Conservation (phyloP, 2,113 vertebrate species). For the Pseudopipra pipra region DNA sequence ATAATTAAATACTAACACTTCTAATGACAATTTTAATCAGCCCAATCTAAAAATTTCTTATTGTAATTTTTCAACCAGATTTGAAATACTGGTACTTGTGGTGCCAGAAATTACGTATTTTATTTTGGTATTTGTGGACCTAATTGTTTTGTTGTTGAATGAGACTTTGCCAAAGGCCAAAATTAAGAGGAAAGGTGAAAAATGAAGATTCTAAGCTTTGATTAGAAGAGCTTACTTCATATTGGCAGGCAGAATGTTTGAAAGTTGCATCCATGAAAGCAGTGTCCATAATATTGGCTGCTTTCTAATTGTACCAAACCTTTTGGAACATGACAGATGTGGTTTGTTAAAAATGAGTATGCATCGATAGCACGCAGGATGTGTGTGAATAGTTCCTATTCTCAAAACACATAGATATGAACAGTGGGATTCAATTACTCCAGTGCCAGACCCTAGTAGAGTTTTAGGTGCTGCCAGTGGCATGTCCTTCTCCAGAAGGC, state of each 20-base stretch:
- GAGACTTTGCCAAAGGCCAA: not conserved
- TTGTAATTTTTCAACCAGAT: not conserved
- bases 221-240: not conserved
- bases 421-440: not conserved
- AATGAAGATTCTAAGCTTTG: not conserved
- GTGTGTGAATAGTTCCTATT: not conserved
- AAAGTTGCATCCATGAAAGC: not conserved
- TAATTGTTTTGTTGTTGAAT: not conserved
- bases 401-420: fast-evolving
- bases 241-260: not conserved
- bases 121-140: not conserved
- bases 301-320: not conserved
- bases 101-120: not conserved
- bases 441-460: fast-evolving
- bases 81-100: not conserved
- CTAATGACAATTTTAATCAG: conserved; percentile 26
- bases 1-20: conserved; percentile 63
- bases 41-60: not conserved
- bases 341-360: not conserved
- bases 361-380: fast-evolving
- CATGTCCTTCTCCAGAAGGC: not conserved
- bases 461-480: not conserved
- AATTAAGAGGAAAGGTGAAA: not conserved
- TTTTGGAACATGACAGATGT: not conserved
- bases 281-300: not conserved